A percentile compares a stretch with the other conserved stretches of the same genome.
Evolutionary conservation across 92 coral and sea anemone genomes (phyloP).

Genomic region (Metridium senile): DNA sequence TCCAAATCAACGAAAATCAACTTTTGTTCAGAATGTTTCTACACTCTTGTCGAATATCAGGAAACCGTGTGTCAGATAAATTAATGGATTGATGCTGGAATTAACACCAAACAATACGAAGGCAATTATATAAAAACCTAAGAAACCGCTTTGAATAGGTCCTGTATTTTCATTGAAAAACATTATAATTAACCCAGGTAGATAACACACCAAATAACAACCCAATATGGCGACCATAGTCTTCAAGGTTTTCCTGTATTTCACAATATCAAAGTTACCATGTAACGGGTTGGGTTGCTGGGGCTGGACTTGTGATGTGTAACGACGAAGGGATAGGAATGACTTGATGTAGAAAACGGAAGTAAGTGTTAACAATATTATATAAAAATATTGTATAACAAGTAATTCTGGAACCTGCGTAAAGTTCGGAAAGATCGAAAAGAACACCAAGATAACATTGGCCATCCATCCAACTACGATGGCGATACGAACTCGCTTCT

Average conservation of each 20-base stretch:
- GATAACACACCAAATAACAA: background rate
- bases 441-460: background rate
- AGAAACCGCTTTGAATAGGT: background rate
- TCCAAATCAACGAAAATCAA: background rate
- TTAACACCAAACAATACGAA: background rate
- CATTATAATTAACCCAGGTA: background rate
- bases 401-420: slow-evolving; percentile 2
- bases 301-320: slow-evolving; percentile 24
- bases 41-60: background rate
- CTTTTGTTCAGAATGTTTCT: background rate
- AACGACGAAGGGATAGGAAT: slow-evolving; percentile 5
- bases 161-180: background rate
- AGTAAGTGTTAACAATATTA: background rate
- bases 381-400: too few relatives aligned
- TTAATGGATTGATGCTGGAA: slow-evolving; percentile 3
- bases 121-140: background rate
- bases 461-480: slow-evolving; percentile 2
- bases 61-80: background rate
- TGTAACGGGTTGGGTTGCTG: slow-evolving; percentile 8
- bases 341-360: slow-evolving; percentile 15
- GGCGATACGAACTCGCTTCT: slow-evolving; percentile 22
- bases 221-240: slow-evolving; percentile 5
- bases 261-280: background rate
- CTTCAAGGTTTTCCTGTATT: slow-evolving; percentile 8
- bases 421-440: background rate